Evolutionary conservation across 2,113 vertebrate genomes (phyloP).

Genomic region (Suricata suricatta): DNA sequence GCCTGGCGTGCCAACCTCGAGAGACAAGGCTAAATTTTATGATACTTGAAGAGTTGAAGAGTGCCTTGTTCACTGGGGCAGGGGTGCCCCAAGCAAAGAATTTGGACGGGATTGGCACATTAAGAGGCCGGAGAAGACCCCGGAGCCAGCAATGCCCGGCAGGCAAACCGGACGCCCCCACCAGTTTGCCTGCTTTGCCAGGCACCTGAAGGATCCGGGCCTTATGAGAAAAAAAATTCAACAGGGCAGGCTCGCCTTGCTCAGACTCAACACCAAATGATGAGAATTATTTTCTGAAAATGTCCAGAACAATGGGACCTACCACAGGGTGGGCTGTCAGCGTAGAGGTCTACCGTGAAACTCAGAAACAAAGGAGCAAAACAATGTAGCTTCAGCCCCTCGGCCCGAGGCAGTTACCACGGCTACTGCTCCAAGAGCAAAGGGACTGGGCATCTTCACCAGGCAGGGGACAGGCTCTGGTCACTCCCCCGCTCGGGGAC

Average conservation of each 20-base stretch:
- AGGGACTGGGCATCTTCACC: background rate
- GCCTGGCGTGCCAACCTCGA: background rate
- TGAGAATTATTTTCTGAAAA: accelerated
- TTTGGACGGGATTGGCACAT: accelerated
- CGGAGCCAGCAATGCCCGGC: accelerated
- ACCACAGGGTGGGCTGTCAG: too few relatives aligned
- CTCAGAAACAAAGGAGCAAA: too few relatives aligned
- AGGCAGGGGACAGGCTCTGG: accelerated
- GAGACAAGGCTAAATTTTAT: background rate
- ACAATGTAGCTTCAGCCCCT: background rate
- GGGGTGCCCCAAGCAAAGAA: background rate
- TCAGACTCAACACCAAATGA: background rate
- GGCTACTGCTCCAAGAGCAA: background rate
- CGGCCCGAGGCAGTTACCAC: accelerated
- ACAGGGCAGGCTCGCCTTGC: background rate
- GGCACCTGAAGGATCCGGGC: accelerated
- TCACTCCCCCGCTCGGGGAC: background rate
- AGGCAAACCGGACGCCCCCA: accelerated
- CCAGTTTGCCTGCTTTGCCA: accelerated
- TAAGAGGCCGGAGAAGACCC: too few relatives aligned
- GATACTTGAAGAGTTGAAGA: background rate
- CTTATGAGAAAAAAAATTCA: accelerated
- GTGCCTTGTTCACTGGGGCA: too few relatives aligned
- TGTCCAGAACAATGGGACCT: accelerated
- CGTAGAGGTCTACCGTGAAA: background rate